These are phyloP conservation scores for Autographa pulchrina DNA, from an alignment of 2,888 invertebrate species.

Conservation along the genomic window DNA sequence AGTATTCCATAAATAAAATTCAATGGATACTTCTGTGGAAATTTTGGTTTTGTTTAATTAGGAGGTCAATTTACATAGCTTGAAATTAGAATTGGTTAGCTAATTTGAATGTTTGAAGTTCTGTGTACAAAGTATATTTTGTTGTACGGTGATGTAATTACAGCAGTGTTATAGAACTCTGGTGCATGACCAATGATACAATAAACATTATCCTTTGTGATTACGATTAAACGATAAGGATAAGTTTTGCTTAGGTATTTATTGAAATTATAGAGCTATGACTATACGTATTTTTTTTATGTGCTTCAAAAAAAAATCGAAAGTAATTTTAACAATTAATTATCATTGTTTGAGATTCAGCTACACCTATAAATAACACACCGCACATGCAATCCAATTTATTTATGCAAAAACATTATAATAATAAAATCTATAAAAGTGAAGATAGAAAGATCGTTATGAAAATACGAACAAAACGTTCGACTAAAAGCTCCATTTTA, in stretches of 20 bases:
- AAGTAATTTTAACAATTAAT: too few relatives aligned
- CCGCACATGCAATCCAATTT: slow-evolving; percentile 57
- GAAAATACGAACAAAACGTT: slow-evolving; percentile 71
- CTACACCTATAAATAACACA: slow-evolving; percentile 27
- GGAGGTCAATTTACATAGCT: neutral
- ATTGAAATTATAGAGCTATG: too few relatives aligned
- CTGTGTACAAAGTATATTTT: neutral
- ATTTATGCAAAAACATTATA: slow-evolving; percentile 63
- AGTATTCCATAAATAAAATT: slow-evolving; percentile 43
- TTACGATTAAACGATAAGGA: too few relatives aligned
- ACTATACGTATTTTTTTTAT: too few relatives aligned
- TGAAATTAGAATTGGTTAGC: neutral
- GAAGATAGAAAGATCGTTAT: slow-evolving; percentile 58
- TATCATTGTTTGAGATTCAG: too few relatives aligned
- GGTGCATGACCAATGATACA: too few relatives aligned
- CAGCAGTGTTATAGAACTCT: too few relatives aligned
- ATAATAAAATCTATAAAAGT: slow-evolving; percentile 69
- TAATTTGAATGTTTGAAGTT: neutral
- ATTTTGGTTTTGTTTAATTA: slow-evolving; percentile 7
- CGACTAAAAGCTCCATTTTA: slow-evolving; percentile 81
- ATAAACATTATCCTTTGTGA: too few relatives aligned
- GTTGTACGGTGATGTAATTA: neutral
- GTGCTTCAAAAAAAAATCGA: too few relatives aligned
- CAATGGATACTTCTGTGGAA: neutral
- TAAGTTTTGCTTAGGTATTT: too few relatives aligned